phyloP scores from a whole-genome alignment of 2,113 vertebrate species.

The Chloropsis hardwickii region DNA sequence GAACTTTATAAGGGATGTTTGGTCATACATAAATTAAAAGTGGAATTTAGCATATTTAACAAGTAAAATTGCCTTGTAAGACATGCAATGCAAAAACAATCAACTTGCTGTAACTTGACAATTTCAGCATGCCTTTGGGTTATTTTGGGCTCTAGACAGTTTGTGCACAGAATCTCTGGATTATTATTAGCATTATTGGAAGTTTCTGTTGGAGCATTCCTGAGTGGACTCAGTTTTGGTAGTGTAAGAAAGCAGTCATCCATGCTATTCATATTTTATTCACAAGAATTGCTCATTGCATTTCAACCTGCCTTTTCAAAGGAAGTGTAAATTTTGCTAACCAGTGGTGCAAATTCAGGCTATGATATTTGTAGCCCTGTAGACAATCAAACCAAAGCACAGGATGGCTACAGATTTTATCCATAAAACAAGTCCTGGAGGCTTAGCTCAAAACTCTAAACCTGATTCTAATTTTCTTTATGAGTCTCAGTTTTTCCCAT shows the following conservation, averaged over 20 bases:
- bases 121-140: neutral
- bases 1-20: neutral
- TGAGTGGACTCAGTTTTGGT: neutral
- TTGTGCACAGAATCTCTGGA: neutral
- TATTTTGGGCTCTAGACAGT: neutral
- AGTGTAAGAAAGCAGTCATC: neutral
- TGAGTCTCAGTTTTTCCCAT: neutral
- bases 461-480: slow-evolving; percentile 22
- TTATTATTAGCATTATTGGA: neutral
- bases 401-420: neutral
- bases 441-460: neutral
- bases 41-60: neutral
- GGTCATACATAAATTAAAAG: neutral
- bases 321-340: neutral
- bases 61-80: neutral
- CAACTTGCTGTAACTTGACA: neutral
- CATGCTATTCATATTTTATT: neutral
- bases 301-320: neutral
- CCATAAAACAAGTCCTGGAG: neutral
- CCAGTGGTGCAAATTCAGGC: neutral
- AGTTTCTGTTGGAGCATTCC: neutral
- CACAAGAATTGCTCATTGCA: neutral
- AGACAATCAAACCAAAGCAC: neutral
- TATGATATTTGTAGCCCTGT: neutral
- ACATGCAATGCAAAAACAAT: neutral